Evolutionary conservation across 2,797 vertebrate genomes (phyloP).

Genomic region (Acanthopagrus latus): DNA sequence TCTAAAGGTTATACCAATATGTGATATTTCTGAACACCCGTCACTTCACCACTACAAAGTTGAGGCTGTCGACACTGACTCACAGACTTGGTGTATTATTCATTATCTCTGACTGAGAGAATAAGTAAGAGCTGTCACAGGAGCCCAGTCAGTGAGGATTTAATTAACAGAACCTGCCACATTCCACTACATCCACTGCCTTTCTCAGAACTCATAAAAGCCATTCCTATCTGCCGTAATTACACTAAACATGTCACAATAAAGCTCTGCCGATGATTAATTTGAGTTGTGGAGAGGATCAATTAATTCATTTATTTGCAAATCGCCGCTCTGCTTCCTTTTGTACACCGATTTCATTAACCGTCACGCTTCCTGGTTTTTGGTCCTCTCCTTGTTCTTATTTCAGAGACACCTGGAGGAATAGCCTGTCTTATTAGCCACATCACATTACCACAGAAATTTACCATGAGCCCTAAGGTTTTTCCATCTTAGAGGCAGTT

Average conservation of each 20-base stretch:
- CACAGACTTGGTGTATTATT: slow-evolving; percentile 75
- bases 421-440: slow-evolving; percentile 75
- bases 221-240: slow-evolving; percentile 78
- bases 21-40: slow-evolving; percentile 46
- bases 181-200: slow-evolving; percentile 78
- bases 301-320: slow-evolving; percentile 81
- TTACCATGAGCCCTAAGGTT: slow-evolving; percentile 62
- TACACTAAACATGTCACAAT: slow-evolving; percentile 81
- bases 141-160: slow-evolving; percentile 77
- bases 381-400: slow-evolving; percentile 63
- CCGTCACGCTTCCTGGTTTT: slow-evolving; percentile 65
- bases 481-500: slow-evolving; percentile 54
- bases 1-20: slow-evolving; percentile 34
- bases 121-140: slow-evolving; percentile 83
- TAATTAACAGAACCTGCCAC: slow-evolving; percentile 84
- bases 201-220: slow-evolving; percentile 81
- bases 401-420: slow-evolving; percentile 62
- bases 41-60: slow-evolving; percentile 62
- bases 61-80: slow-evolving; percentile 66
- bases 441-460: slow-evolving; percentile 67
- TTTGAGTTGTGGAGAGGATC: slow-evolving; percentile 77
- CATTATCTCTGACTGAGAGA: slow-evolving; percentile 81
- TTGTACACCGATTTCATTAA: slow-evolving; percentile 70
- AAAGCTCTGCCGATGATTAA: slow-evolving; percentile 77
- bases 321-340: slow-evolving; percentile 59